These are phyloP conservation scores for Torymus aiolomorphi DNA, from an alignment of 2,888 invertebrate genomes.

Conservation along the genomic window DNA sequence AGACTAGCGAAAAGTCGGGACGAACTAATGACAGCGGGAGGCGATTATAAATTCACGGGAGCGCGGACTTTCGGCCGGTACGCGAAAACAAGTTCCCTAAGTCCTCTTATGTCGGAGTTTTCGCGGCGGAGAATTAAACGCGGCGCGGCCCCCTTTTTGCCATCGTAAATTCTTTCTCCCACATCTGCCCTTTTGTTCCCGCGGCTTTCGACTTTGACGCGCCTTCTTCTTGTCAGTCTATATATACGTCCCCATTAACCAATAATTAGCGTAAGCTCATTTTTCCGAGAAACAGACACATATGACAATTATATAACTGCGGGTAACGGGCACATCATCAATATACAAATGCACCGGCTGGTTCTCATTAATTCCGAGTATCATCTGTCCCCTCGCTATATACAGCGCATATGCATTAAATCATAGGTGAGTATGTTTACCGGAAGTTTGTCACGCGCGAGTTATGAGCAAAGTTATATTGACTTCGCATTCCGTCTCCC, in stretches of 20 bases:
- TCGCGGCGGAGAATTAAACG: conserved; percentile 43
- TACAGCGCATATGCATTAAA: no score
- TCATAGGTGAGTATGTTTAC: no score
- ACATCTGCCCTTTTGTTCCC: not conserved
- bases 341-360: no score
- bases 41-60: conserved; percentile 33
- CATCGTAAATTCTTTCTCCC: not conserved
- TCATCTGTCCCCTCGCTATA: no score
- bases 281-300: no score
- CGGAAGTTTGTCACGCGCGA: no score
- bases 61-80: no score
- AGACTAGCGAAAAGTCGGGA: not conserved
- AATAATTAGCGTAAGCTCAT: conserved; percentile 1
- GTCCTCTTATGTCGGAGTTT: conserved; percentile 46
- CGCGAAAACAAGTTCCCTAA: conserved; percentile 1
- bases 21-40: conserved; percentile 20
- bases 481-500: no score
- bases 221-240: not conserved
- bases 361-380: no score
- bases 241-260: not conserved
- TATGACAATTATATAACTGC: no score
- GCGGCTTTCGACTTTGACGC: not conserved
- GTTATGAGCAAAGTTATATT: no score
- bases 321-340: no score
- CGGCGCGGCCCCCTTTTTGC: not conserved